Evolutionary conservation across 2,797 vertebrate species (phyloP).

Genomic region (Rhynchotus rufescens): DNA sequence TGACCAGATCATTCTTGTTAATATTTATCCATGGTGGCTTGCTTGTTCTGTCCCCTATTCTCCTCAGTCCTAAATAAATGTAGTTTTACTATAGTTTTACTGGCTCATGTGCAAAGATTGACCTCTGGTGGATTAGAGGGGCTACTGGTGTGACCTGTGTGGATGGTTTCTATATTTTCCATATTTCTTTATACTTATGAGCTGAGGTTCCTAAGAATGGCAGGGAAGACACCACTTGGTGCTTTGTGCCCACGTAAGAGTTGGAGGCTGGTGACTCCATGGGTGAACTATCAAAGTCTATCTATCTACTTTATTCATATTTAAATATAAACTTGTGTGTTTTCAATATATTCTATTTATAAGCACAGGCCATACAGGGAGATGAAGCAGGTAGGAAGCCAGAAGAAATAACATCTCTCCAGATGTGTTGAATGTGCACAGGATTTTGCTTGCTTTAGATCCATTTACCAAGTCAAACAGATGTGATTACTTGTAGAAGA

Average conservation of each 20-base stretch:
- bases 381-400: not conserved
- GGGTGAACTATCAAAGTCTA: not conserved
- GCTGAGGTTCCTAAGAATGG: not conserved
- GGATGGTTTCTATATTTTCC: not conserved
- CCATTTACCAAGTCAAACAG: not conserved
- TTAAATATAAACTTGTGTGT: not conserved
- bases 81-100: not conserved
- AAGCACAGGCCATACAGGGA: not conserved
- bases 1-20: not conserved
- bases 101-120: not conserved
- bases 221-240: not conserved
- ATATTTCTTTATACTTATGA: not conserved
- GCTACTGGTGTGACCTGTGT: not conserved
- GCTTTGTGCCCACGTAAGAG: not conserved
- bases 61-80: not conserved
- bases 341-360: not conserved
- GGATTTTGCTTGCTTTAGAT: not conserved
- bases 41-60: not conserved
- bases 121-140: constrained; percentile 10
- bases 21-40: not conserved
- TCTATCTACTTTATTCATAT: not conserved
- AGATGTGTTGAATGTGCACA: not conserved
- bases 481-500: not conserved
- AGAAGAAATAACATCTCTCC: not conserved
- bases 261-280: not conserved